Evolutionary conservation across 2,113 vertebrate species (phyloP).

Genomic region (Pantherophis guttatus): DNA sequence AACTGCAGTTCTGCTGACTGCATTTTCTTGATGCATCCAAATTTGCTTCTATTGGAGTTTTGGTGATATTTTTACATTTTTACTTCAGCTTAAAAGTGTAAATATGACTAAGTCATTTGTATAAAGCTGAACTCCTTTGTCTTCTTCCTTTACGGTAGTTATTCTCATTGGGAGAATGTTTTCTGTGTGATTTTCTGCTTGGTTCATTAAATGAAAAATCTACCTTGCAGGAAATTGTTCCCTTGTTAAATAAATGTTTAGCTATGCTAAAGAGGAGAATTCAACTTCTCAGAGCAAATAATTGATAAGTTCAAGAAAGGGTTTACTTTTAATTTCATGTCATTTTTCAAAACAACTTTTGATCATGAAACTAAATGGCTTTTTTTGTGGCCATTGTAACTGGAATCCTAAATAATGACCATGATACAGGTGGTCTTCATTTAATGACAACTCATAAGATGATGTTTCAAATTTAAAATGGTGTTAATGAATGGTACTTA

Average conservation of each 20-base stretch:
- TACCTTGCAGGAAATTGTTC: neutral
- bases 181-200: neutral
- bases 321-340: neutral
- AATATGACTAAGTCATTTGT: neutral
- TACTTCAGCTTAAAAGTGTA: neutral
- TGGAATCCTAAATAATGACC: constrained; percentile 26
- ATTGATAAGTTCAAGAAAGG: neutral
- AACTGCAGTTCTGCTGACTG: no score
- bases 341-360: constrained; percentile 41
- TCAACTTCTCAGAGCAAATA: neutral
- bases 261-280: neutral
- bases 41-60: neutral
- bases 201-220: neutral
- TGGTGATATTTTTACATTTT: neutral
- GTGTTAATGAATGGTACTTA: neutral
- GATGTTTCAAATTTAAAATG: neutral
- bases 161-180: neutral
- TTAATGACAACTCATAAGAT: neutral
- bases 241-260: neutral
- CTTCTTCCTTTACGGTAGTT: neutral
- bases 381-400: constrained; percentile 38
- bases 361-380: constrained; percentile 27
- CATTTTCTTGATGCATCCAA: neutral
- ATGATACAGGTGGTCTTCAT: neutral
- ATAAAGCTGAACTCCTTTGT: neutral